Evolutionary conservation across 2,888 invertebrate species (phyloP).

Genomic region (Lacanobia oleracea): DNA sequence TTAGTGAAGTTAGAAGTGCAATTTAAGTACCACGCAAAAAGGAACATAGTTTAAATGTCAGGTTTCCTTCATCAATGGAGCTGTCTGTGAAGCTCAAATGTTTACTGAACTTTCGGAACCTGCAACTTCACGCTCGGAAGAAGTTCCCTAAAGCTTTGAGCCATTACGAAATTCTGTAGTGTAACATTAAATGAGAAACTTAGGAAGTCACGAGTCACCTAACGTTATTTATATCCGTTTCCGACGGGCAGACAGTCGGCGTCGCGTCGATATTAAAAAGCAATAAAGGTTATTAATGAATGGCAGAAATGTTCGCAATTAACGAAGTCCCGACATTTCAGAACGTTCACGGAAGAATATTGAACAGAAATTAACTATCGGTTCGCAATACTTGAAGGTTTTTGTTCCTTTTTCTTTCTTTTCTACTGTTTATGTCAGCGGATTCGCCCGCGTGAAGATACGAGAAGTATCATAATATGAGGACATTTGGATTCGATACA

Average conservation of each 20-base stretch:
- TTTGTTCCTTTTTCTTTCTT: background rate
- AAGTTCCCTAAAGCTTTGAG: background rate
- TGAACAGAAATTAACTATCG: slow-evolving; percentile 30
- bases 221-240: slow-evolving; percentile 51
- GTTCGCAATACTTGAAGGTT: slow-evolving; percentile 8
- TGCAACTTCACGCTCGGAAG: background rate
- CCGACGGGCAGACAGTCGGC: slow-evolving; percentile 49
- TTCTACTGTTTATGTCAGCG: background rate
- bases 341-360: slow-evolving; percentile 30
- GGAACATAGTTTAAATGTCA: no score
- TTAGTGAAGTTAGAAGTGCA: background rate
- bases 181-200: slow-evolving; percentile 36
- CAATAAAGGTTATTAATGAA: slow-evolving; percentile 75
- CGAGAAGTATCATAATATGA: background rate
- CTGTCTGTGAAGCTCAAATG: no score
- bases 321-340: slow-evolving; percentile 56
- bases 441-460: background rate
- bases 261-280: slow-evolving; percentile 63
- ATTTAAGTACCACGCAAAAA: no score
- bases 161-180: background rate
- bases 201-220: slow-evolving; percentile 42
- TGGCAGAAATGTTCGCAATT: slow-evolving; percentile 68
- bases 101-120: no score
- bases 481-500: no score
- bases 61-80: no score